Base-by-base conservation (phyloP, 2,797 vertebrate genomes). In the Schizopygopsis pylzovi region DNA sequence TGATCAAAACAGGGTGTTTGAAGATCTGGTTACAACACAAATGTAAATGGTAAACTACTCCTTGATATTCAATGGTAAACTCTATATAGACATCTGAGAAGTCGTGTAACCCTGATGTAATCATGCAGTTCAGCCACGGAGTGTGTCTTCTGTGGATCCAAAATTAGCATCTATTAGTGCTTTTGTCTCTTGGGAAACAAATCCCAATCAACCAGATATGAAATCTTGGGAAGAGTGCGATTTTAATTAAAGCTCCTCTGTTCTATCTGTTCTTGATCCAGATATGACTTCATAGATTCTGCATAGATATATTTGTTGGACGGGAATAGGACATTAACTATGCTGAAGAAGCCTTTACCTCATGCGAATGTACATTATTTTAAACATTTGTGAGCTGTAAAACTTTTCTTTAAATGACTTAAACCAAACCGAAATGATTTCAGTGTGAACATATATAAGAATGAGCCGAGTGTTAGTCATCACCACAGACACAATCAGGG, bases 211-310 rank as follows among this genome's bases (percentile, higher is more conserved):
- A n/a, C n/a, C n/a, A 78, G 75, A 85, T 73, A 71, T 73, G 47
- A 79, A 87, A 73, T 88, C 87, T 83, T 88, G 49, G 73, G 59
- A 56, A 86, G 45, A 59, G 83, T 84, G 59, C 73, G 59, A 73
- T 90, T 63, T 88, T 86, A 88, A 90, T 89, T 88, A 90, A 84
- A 84, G 83, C 70, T 79, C 72, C 70, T 79, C 72, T 43, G 72
- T 86, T 86, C 71, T 43, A 54, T 68, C 80, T 63, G 86, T 88
- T 87, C 85, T 33, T 63, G 45, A 70, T 78, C 68, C n/a, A 82
- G 72, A 82, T 78, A 65, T 72, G 77, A 81, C 47, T 83, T 71
- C 28, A 82, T 72, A 72, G 76, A 77, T 82, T 79, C 22, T 47
- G 18, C 56, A 73, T 18, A 47, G n/a, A 43, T 59, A 43, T 33